Base-by-base conservation (phyloP, 2,797 vertebrate species). In the Muscicapa comitata region DNA sequence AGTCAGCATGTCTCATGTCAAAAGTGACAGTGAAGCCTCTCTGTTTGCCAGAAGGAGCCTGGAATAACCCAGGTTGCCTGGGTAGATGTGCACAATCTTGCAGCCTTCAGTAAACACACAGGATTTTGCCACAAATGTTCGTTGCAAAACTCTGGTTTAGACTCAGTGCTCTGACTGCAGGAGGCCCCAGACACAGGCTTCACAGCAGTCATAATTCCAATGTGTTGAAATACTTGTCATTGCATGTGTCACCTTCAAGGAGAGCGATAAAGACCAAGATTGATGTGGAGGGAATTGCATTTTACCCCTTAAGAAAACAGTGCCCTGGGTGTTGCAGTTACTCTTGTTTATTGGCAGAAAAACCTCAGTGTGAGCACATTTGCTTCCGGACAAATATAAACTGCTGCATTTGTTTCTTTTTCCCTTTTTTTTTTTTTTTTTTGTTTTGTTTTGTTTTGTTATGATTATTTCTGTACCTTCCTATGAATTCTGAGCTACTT, bases 351-450 rank as follows among this genome's bases (percentile, higher is more conserved):
- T 43, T 29, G n/a, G 37, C 55, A 73, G 59, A 73, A 70, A 10
- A 79, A 45, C 19, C 16, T 65, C 21, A 8, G 13, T 14, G 8
- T 43, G 43, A 76, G 47, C 31, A 10, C 33, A 6, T 74, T 67
- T 71, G 17, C 50, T 77, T 74, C 72, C 1, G 2, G 65, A 68
- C 50, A 67, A 35, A 48, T 43, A 26, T 0, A 28, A 73, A 35
- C 33, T 48, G 42, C 62, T 67, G 48, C 18, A 9, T 55, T 50
- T 1, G 1, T 37, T 76, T 59, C 5, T 59, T 89, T 25, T 28
- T 1, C 5, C 4, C 2, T 7, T 57, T 19, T 26, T 38, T 38
- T 38, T 50, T n/a, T n/a, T n/a, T n/a, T n/a, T n/a, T n/a, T n/a
- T n/a, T n/a, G n/a, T n/a, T n/a, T 23, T 42, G 23, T 13, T 62